Base-by-base conservation (phyloP, 2,888 invertebrate genomes). In the Lucinisca nassula region DNA sequence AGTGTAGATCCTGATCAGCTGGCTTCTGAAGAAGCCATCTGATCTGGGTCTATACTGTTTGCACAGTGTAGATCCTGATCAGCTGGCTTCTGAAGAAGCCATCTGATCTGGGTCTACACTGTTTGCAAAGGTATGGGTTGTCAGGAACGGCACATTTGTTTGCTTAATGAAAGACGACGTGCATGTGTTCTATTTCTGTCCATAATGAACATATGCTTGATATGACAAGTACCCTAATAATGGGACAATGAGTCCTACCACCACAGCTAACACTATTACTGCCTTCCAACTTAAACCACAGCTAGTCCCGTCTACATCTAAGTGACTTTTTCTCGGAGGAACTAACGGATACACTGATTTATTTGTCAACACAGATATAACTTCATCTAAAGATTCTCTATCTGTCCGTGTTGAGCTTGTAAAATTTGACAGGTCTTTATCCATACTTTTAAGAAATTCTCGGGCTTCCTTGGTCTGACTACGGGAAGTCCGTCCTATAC, bases 391-490 rank as follows among this genome's bases (percentile, higher is more conserved):
- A n/a, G 95, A 95, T 49, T 93, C 92, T 51, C 92, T 90, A 24
- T 94, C 92, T 61, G 89, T 90, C 49, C 92, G 85, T 32, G 94
- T 90, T 1, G 93, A 91, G 37, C 92, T 90, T 37, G 94, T 92
- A 40, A 95, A 93, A 61, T 92, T 92, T 32, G 90, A 86, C 58
- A 95, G 91, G 86, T 95, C 95, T 85, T 91, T 90, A 88, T 96
- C 96, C 96, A 95, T 95, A 70, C 91, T 94, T 40, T 92, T 85
- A 6, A 96, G 88, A 85, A 96, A 96, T 32, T 93, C 88, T 73
- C 92, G 87, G 30, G 95, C 95, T 74, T 95, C 94, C 55, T 86
- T 88, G 27, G 90, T 92, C 79, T 95, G 94, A n/a, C 89, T 88
- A 24, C 91, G 87, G 24, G 94, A 86, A n/a, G 93, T 87, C n/a